Evolutionary conservation across 2,888 invertebrate genomes (phyloP), one percentile per base, ranked within the genome.

Genomic region (Chesias legatella): DNA sequence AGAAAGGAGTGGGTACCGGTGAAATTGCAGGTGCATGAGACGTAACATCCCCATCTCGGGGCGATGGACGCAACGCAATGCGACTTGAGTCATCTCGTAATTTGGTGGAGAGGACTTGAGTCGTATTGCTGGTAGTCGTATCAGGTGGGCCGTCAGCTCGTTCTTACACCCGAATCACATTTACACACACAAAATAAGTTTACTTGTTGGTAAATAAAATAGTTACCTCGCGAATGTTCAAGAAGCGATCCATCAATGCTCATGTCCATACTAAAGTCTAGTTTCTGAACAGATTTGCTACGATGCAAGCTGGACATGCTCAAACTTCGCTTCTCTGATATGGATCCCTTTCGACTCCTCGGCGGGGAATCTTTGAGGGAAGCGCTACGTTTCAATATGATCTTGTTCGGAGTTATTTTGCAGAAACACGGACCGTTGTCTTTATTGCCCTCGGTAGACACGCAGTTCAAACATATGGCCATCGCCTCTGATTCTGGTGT

Each of bases 261-360:
- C 83, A 90, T 89, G 43, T 89, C 88, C 76, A 84, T 84, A 49
- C 84, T 88, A 48, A 90, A 89, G 56, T 90, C 89, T 7, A 89
- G 63, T 56, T 89, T 88, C 53, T 88, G 86, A 1, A 84, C 88
- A 0, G 90, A 90, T 7, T 80, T 74, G 43, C 85, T 88, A 30
- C 88, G 60, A 33, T 82, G 75, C 38, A 88, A 55, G 43, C 81
- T 86, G 0, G 82, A 76, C 73, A 86, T 66, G 33, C 86, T 88
- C 0, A 77, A 62, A 51, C 85, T 85, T 4, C 86, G 77, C 48
- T 77, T 82, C 21, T 78, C 82, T 0, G 74, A 74, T 22, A 72
- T 53, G 0, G 78, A 77, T 5, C 68, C 61, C 33, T 75, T 79
- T 9, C 74, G 63, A 17, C 66, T 72, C 32, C 70, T 67, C 0